Conservation (phyloP, 1,140 invertebrate species). For the Polyergus mexicanus region DNA sequence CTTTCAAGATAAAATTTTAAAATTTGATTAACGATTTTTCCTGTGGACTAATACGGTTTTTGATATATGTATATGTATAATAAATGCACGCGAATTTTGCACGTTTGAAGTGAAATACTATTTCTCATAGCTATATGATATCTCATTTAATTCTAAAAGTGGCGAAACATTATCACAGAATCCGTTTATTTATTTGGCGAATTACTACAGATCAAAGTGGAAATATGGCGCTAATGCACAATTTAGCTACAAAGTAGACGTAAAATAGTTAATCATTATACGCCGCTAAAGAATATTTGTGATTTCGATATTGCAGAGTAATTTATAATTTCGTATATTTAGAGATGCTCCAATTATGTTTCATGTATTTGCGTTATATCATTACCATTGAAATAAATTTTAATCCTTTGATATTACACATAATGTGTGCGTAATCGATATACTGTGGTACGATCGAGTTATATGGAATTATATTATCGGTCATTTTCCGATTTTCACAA, state of each 20-base stretch:
- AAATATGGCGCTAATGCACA: slow-evolving; percentile 37
- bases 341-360: slow-evolving; percentile 15
- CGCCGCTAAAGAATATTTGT: slow-evolving; percentile 26
- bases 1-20: background rate
- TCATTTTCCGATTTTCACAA: background rate
- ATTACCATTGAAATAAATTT: slow-evolving; percentile 11
- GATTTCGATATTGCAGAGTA: slow-evolving; percentile 18
- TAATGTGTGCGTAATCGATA: background rate
- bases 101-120: background rate
- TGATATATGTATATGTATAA: background rate
- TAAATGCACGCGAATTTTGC: slow-evolving; percentile 29
- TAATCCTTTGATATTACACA: background rate
- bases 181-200: slow-evolving; percentile 30
- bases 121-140: background rate
- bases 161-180: slow-evolving; percentile 43
- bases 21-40: background rate
- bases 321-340: slow-evolving; percentile 53
- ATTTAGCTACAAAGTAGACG: slow-evolving; percentile 47
- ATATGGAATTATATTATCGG: background rate
- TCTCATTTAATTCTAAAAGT: slow-evolving; percentile 44
- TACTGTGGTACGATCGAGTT: background rate
- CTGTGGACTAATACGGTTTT: background rate
- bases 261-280: slow-evolving; percentile 39
- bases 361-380: background rate
- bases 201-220: slow-evolving; percentile 41